Evolutionary conservation across 2,113 vertebrate genomes (phyloP).

Genomic region (Eupsittula cactorum): DNA sequence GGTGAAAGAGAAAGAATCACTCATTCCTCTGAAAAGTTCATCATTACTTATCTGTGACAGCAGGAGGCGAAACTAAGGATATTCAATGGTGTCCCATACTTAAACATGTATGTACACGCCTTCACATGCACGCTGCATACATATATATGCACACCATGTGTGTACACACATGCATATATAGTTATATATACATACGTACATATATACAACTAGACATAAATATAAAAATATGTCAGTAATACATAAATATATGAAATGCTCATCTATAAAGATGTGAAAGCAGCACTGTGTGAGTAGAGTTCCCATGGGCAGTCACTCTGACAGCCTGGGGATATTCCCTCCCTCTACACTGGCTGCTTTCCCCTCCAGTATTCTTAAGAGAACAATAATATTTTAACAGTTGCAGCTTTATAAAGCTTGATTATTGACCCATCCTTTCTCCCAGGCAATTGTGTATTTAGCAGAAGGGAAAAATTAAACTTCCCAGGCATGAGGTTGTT

Average conservation of each 20-base stretch:
- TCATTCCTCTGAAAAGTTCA: background rate
- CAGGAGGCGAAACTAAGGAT: background rate
- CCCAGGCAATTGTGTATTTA: conserved; percentile 63
- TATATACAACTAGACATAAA: too few relatives aligned
- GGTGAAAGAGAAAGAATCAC: background rate
- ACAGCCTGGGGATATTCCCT: background rate
- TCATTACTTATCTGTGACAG: background rate
- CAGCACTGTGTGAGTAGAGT: background rate
- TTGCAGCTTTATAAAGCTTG: conserved; percentile 57
- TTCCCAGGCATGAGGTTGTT: conserved; percentile 75
- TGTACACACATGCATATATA: background rate
- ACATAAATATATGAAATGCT: background rate
- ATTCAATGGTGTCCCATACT: background rate
- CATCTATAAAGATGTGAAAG: background rate
- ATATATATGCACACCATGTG: background rate
- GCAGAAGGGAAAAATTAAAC: conserved; percentile 74
- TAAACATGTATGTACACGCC: background rate
- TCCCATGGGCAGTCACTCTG: background rate
- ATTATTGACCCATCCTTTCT: conserved; percentile 67
- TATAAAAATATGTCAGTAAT: background rate
- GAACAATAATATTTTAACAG: conserved; percentile 68
- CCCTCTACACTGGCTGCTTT: background rate
- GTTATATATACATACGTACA: background rate
- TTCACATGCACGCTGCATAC: background rate
- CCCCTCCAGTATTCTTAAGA: conserved; percentile 3